Base-by-base conservation (phyloP, 1,140 invertebrate species). In the Macrobrachium rosenbergii region DNA sequence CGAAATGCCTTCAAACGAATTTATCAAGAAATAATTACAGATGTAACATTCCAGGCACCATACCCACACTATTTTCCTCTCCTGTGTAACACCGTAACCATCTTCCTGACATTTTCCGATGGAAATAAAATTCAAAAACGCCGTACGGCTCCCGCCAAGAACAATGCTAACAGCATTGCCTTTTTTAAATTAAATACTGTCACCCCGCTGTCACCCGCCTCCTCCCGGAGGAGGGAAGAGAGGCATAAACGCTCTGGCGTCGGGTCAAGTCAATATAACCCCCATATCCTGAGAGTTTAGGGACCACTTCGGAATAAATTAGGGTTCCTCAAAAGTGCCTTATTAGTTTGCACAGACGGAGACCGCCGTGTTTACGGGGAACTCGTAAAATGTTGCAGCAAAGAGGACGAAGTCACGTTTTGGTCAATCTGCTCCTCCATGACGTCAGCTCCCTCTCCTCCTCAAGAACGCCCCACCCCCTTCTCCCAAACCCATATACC, bases 381-480 rank as follows among this genome's bases (percentile, higher is more conserved):
- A 58, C 83, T 86, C 83, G 75, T 86, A 86, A 86, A 79, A 86
- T 75, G 83, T 62, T 11, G 64, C 19, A 52, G 52, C 77, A 60
- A 86, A 80, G 84, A 62, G 76, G 67, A 62, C 63, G 19, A n/a
- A 86, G 84, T 86, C 84, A 86, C 84, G 84, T 79, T 73, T 79
- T 64, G 84, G 73, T 52, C 52, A 52, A 52, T 52, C 52, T 52
- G 52, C 52, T 52, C 52, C 52, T 52, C 52, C 52, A 80, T 60
- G 60, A 37, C 21, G 21, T 80, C 62, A 19, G 19, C 58, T 19
- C 23, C 58, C 77, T 60, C 77, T 14, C 58, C 77, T 19, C 60
- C 78, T 28, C n/a, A 17, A 16, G 52, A 52, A 6, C 12, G 52
- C 78, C 43, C 23, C 19, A 2, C 23, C 64, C 52, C 52, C 52